A percentile compares a stretch with the other conserved stretches of the same genome.
phyloP scores from a whole-genome alignment of 2,113 vertebrate species.

The Myrmophylax atrothorax region DNA sequence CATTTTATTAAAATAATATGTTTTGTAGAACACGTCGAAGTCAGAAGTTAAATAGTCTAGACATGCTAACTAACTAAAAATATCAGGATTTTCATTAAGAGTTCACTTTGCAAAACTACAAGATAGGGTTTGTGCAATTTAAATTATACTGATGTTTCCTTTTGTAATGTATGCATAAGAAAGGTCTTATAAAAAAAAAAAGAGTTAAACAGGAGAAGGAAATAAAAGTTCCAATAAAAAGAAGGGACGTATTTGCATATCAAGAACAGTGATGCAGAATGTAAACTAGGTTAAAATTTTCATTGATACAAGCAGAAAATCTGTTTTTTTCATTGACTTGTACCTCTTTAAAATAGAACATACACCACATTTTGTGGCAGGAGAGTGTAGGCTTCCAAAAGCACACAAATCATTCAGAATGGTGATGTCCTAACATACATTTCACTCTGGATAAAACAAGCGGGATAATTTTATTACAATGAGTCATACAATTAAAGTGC shows the following conservation, averaged over 20 bases:
- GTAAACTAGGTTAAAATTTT: background rate
- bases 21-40: background rate
- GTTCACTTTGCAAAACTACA: background rate
- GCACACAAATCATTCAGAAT: background rate
- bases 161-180: background rate
- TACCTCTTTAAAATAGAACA: background rate
- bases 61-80: background rate
- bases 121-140: background rate
- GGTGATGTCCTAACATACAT: background rate
- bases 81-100: background rate
- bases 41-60: background rate
- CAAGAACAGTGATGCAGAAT: background rate
- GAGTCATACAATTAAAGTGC: slow-evolving; percentile 61
- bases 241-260: background rate
- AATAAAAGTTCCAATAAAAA: background rate
- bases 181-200: background rate
- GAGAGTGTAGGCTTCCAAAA: background rate
- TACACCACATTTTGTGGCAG: background rate
- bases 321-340: background rate
- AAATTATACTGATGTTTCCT: background rate
- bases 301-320: background rate
- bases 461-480: slow-evolving; percentile 23
- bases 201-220: background rate
- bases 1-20: background rate
- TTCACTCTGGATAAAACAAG: slow-evolving; percentile 30